These are phyloP conservation scores for Neoniphon sammara DNA, from an alignment of 2,797 vertebrate species.

Conservation along the genomic window DNA sequence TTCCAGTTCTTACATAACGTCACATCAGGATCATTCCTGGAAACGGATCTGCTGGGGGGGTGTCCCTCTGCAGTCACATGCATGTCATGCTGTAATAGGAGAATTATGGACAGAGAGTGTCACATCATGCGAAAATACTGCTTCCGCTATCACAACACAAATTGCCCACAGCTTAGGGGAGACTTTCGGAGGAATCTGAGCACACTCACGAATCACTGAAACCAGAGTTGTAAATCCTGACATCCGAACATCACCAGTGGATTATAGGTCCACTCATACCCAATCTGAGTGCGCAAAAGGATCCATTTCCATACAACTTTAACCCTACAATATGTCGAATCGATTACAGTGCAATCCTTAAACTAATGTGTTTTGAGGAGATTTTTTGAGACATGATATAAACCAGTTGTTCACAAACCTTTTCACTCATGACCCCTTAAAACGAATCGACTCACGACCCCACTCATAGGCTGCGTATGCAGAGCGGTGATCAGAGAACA, in stretches of 20 bases:
- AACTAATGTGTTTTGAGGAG: no score
- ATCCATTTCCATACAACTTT: slow-evolving; percentile 49
- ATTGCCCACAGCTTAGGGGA: slow-evolving; percentile 59
- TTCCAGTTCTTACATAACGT: slow-evolving; percentile 75
- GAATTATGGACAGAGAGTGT: slow-evolving; percentile 66
- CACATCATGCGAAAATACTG: slow-evolving; percentile 57
- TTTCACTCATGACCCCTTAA: no score
- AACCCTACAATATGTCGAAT: no score
- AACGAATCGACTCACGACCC: no score
- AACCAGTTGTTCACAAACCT: no score
- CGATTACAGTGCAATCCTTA: no score
- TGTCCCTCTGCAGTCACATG: slow-evolving; percentile 48
- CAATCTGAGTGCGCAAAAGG: slow-evolving; percentile 44
- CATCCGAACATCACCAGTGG: slow-evolving; percentile 53
- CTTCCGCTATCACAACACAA: slow-evolving; percentile 45
- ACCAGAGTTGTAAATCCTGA: slow-evolving; percentile 47
- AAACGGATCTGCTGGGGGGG: slow-evolving; percentile 74
- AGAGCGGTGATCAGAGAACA: no score
- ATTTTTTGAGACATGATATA: no score
- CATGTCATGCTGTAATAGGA: slow-evolving; percentile 51
- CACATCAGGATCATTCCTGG: slow-evolving; percentile 78
- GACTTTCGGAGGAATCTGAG: slow-evolving; percentile 51
- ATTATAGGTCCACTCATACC: slow-evolving; percentile 58
- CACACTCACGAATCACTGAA: slow-evolving; percentile 10
- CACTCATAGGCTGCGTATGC: no score